Evolutionary conservation across 2,113 vertebrate genomes (phyloP), one percentile per base, ranked within the genome.

Genomic region (Irena cyanogastra): DNA sequence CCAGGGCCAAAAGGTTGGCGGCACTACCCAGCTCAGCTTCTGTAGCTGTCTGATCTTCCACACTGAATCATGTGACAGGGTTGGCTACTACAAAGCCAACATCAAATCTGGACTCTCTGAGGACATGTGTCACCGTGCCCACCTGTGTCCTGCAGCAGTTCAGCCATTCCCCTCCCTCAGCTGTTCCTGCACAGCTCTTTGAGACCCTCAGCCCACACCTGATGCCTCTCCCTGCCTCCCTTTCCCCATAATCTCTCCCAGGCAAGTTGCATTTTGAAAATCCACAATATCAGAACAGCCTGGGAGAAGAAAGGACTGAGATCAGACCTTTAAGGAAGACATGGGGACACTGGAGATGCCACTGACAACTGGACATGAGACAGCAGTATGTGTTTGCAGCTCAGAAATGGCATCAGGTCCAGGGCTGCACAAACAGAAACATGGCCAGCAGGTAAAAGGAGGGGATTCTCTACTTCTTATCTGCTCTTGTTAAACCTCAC

Each of bases 121-220:
- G n/a, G 54, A 16, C 1, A 2, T 28, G 5, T 44, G 45, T 52
- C 45, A 20, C 45, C 1, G 0, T 61, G 45, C 10, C 37, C 45
- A 35, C 10, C 31, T 44, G 56, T 18, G 10, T 24, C 66, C 45
- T 61, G 45, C 56, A 52, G 45, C 37, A 60, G 37, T 35, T 50
- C 37, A 28, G 45, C 19, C 20, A 8, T 22, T 52, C 12, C 21
- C 39, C 33, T 52, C 5, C 33, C 22, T 33, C 57, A 53, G 9
- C 8, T 44, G 26, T 12, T 59, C 37, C 71, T 37, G 35, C 20
- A 30, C 30, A 57, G 30, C 16, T 10, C 24, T 16, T 49, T 7
- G 35, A 56, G 16, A 49, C 9, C 3, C 15, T 65, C 42, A 57
- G 50, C 30, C 24, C 21, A 41, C 52, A 41, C 3, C 35, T 18